A percentile compares a stretch with the other conserved stretches of the same genome.
phyloP scores from a whole-genome alignment of 2,113 vertebrate genomes.

The Hippocampus guttulatus region DNA sequence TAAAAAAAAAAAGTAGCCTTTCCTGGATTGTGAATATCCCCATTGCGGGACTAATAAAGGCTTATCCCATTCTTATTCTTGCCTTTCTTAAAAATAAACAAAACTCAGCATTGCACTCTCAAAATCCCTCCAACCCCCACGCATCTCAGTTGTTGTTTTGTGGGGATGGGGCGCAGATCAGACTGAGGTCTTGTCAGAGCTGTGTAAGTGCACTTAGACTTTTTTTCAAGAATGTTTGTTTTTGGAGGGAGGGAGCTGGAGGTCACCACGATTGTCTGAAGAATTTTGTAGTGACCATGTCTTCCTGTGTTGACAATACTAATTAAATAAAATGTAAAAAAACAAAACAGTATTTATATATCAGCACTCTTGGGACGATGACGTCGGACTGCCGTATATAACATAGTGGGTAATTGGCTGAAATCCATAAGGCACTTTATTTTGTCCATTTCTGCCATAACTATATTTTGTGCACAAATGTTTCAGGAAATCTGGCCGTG shows the following conservation, averaged over 20 bases:
- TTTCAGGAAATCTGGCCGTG: background rate
- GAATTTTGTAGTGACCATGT: slow-evolving; percentile 59
- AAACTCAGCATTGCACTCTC: slow-evolving; percentile 33
- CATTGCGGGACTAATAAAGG: background rate
- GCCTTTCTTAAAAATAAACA: background rate
- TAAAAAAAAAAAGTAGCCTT: background rate
- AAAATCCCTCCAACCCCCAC: background rate
- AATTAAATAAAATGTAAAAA: slow-evolving; percentile 53
- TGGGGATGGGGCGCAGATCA: slow-evolving; percentile 21
- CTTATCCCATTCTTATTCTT: slow-evolving; percentile 2
- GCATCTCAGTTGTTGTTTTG: background rate
- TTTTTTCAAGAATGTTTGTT: slow-evolving; percentile 67
- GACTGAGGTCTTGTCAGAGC: slow-evolving; percentile 58
- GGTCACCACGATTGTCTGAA: slow-evolving; percentile 54
- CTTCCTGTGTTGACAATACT: slow-evolving; percentile 64
- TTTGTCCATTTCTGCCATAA: slow-evolving; percentile 3
- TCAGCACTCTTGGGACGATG: slow-evolving; percentile 27
- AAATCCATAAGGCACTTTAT: slow-evolving; percentile 18
- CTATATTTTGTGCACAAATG: background rate
- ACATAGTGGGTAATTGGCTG: slow-evolving; percentile 9
- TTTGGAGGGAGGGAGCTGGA: slow-evolving; percentile 29
- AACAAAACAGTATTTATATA: slow-evolving; percentile 61
- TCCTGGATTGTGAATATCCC: background rate
- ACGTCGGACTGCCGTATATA: slow-evolving; percentile 16
- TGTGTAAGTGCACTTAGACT: slow-evolving; percentile 77